Evolutionary conservation across 2,888 invertebrate species (phyloP).

Genomic region (Callyntrura guangdongensis): DNA sequence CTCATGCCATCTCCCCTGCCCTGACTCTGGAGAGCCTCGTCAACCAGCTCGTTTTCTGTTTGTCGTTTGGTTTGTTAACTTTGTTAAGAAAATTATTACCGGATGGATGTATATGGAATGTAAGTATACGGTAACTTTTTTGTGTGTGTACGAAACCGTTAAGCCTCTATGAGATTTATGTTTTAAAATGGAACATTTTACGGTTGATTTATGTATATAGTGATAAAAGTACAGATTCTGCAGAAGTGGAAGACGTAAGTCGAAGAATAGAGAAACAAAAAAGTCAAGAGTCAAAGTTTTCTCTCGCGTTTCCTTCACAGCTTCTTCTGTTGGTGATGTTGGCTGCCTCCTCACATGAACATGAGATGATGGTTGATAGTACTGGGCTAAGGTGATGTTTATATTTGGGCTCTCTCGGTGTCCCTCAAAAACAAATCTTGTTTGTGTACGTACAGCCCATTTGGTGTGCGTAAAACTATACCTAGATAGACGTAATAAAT

Average conservation of each 20-base stretch:
- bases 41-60: conserved; percentile 5
- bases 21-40: background rate
- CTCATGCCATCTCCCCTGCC: background rate
- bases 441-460: conserved; percentile 18
- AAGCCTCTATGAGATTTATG: background rate
- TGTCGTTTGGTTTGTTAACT: conserved; percentile 63
- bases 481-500: background rate
- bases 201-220: background rate
- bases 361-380: conserved; percentile 16
- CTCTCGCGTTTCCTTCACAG: background rate
- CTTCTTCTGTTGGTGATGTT: conserved; percentile 62
- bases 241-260: too few species aligned
- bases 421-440: conserved; percentile 69
- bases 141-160: conserved; percentile 13
- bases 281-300: conserved; percentile 75
- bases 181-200: background rate
- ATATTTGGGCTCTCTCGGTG: conserved; percentile 67
- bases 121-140: conserved; percentile 16
- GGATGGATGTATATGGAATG: background rate
- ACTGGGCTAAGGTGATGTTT: conserved; percentile 60
- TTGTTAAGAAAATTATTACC: conserved; percentile 55
- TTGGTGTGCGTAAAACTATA: background rate
- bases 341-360: conserved; percentile 38
- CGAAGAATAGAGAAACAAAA: conserved; percentile 55
- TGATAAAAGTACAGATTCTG: background rate